Evolutionary conservation across 2,888 invertebrate genomes (phyloP), one percentile per base, ranked within the genome.

Genomic region (Pocota personata): DNA sequence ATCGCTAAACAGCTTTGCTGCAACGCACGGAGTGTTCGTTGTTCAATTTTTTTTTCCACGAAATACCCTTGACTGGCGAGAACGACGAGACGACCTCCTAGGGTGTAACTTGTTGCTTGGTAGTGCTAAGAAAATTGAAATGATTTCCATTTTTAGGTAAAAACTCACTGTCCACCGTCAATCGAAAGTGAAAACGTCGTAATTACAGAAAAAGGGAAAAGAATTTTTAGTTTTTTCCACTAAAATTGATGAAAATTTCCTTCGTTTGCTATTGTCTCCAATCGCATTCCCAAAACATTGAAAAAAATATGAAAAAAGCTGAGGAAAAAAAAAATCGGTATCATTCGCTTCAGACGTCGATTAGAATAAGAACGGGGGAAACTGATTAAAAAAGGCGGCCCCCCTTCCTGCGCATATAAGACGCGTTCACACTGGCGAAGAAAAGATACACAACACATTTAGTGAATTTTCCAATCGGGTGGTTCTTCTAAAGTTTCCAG

Each of bases 81-180:
- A 75, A 19, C 46, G 19, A 64, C 62, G n/a, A 35, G 40, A 40
- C 69, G 79, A 80, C 84, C 84, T 80, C 77, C 60, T 86, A 67
- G 86, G 72, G 86, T 86, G 86, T 82, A 82, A 86, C 86, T 86
- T 86, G 86, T 86, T 86, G 86, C 86, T 82, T 66, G 62, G 35
- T 19, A 40, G 19, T 14, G 21, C 21, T 40, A 14, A 27, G 66
- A 48, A 58, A 66, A 75, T 78, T 79, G 64, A 69, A 79, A 64
- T 32, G 64, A 69, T 73, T 64, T 84, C 62, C 62, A 46, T 62
- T 14, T 71, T 71, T 16, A 12, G 55, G 43, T 32, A n/a, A 37
- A 75, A 52, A 60, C n/a, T n/a, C n/a, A n/a, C 32, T 30, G 35
- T 72, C 32, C 14, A 6, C 19, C 6, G 55, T 21, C 64, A 48